Base-by-base conservation (phyloP, 1,140 invertebrate genomes). In the Drosophila chauvacae region DNA sequence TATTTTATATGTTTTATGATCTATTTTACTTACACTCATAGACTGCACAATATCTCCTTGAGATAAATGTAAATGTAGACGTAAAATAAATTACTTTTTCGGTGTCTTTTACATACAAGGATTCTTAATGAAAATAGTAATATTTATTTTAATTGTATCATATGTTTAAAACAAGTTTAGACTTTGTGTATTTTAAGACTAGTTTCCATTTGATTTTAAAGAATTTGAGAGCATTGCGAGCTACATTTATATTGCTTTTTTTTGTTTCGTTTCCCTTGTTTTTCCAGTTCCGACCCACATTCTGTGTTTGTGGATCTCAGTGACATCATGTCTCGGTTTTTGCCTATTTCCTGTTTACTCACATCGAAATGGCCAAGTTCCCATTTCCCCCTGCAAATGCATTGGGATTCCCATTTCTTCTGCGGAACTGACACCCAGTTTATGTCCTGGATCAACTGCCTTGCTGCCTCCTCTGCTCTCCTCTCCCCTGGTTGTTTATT, bases 331-430 rank as follows among this genome's bases (percentile, higher is more conserved):
- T 51, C 58, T 71, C 37, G 30, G 58, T 63, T 63, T 63, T 62
- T 73, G 69, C 69, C 72, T 75, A 64, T 75, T 75, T 75, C 70
- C 73, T 45, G 53, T 64, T 76, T 66, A 41, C 73, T 45, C 26
- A 74, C 58, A 74, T 47, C 41, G 14, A 63, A 42, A 48, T 63
- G 42, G 47, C 48, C 61, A 20, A 45, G 56, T 39, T 56, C 6
- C 53, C 35, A 56, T 56, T 56, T 56, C 35, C 51, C 14, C 44
- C 20, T 60, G 37, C 23, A 39, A 37, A 44, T 7, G 26, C n/a
- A 71, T 71, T 57, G 20, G 37, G 37, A 72, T 60, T 60, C 28
- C 44, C 44, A 72, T 71, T 72, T 72, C 66, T 72, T 72, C 69
- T 71, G 37, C 37, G 20, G 39, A 73, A 71, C 68, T 60, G 70